Evolutionary conservation across 1,140 invertebrate genomes (phyloP).

Genomic region (Orchesella cincta): DNA sequence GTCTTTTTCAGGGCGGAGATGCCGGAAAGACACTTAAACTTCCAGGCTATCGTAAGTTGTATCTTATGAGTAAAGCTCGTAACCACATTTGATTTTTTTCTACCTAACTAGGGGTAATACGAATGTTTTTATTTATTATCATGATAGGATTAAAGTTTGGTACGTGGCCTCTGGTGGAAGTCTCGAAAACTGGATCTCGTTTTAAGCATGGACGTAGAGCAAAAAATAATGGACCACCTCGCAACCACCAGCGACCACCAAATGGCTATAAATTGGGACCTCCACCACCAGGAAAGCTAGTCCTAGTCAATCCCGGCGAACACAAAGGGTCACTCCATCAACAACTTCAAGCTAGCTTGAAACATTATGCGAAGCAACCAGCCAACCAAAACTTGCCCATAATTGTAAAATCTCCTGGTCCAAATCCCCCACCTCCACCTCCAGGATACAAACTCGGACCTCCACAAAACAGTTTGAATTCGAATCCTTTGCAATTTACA

Average conservation of each 20-base stretch:
- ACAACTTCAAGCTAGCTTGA: background rate
- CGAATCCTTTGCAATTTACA: background rate
- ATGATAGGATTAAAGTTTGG: constrained; percentile 5
- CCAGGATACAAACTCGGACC: background rate
- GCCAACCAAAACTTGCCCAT: constrained; percentile 1
- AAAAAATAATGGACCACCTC: background rate
- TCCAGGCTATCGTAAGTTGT: background rate
- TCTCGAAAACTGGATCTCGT: background rate
- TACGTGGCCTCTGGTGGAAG: constrained; percentile 24
- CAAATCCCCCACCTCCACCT: constrained; percentile 14
- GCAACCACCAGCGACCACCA: background rate
- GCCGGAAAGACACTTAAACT: background rate
- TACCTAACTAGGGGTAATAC: background rate
- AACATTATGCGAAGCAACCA: background rate
- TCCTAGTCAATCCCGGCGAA: background rate
- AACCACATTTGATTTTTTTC: background rate
- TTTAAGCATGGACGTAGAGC: background rate
- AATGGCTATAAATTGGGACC: background rate
- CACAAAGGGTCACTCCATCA: background rate
- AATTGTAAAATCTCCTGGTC: constrained; percentile 5
- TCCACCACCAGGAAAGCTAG: background rate
- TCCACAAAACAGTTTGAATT: background rate
- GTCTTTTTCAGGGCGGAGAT: background rate
- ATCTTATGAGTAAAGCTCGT: background rate
- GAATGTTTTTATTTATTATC: background rate